These are phyloP conservation scores for Tetrax tetrax DNA, from an alignment of 2,113 vertebrate species.

Conservation along the genomic window DNA sequence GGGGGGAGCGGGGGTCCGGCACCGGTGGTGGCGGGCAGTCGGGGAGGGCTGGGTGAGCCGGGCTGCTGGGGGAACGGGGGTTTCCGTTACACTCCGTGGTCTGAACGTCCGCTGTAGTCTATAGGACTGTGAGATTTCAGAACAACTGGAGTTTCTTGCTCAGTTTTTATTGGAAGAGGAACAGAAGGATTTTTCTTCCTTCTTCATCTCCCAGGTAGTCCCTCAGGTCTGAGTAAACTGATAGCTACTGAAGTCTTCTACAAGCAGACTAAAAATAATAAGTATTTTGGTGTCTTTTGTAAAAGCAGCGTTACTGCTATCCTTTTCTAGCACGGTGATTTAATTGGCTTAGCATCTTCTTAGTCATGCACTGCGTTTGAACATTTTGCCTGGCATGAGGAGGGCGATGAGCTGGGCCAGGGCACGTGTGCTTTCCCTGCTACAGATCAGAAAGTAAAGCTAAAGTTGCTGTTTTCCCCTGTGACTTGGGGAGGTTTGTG, in stretches of 20 bases:
- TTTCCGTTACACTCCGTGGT: fast-evolving
- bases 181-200: fast-evolving
- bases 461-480: neutral
- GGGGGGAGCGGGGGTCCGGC: no score
- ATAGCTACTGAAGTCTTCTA: neutral
- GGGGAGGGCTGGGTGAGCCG: neutral
- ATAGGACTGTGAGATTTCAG: fast-evolving
- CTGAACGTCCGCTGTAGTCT: fast-evolving
- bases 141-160: fast-evolving
- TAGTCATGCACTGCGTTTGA: neutral
- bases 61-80: fast-evolving
- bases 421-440: neutral
- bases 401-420: fast-evolving
- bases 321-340: fast-evolving
- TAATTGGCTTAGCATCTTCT: neutral
- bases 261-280: neutral
- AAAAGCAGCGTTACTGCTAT: neutral
- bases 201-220: fast-evolving
- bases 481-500: neutral
- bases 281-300: fast-evolving
- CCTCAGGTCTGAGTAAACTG: fast-evolving
- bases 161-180: no score
- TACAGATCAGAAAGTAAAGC: neutral
- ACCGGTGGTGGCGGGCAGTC: neutral
- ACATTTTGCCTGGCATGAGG: neutral